A percentile compares a stretch with the other conserved stretches of the same genome.
phyloP scores from a whole-genome alignment of 2,888 invertebrate genomes.

The Pseudococcus jackbeardsleyi region DNA sequence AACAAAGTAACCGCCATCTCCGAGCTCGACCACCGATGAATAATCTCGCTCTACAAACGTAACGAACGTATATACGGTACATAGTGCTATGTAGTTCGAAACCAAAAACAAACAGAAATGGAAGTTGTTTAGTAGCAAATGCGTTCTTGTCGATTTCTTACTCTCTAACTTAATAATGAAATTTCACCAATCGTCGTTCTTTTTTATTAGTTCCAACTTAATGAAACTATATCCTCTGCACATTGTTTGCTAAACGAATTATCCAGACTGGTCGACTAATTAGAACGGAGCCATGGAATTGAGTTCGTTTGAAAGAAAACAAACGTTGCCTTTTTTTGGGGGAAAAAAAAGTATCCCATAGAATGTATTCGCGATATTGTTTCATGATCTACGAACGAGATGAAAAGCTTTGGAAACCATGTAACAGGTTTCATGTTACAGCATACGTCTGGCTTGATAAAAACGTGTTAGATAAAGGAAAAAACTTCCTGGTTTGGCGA shows the following conservation, averaged over 20 bases:
- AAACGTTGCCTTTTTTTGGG: neutral
- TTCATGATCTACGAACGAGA: neutral
- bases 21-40: neutral
- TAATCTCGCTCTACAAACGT: neutral
- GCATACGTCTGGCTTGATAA: neutral
- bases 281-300: constrained; percentile 4
- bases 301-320: neutral
- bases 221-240: neutral
- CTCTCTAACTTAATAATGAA: neutral
- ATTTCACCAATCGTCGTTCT: constrained; percentile 27
- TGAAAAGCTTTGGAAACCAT: neutral
- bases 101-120: constrained; percentile 24
- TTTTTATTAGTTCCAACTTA: constrained; percentile 18
- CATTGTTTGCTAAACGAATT: constrained; percentile 14
- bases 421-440: constrained; percentile 24
- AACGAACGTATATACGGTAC: neutral
- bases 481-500: neutral
- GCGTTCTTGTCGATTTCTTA: constrained; percentile 14
- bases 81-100: neutral
- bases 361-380: neutral
- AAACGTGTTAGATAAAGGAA: neutral
- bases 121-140: constrained; percentile 8
- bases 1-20: neutral
- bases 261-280: constrained; percentile 12
- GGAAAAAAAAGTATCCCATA: too few species aligned